Evolutionary conservation across 2,113 vertebrate species (phyloP), one percentile per base, ranked within the genome.

Genomic region (Plectropomus leopardus): DNA sequence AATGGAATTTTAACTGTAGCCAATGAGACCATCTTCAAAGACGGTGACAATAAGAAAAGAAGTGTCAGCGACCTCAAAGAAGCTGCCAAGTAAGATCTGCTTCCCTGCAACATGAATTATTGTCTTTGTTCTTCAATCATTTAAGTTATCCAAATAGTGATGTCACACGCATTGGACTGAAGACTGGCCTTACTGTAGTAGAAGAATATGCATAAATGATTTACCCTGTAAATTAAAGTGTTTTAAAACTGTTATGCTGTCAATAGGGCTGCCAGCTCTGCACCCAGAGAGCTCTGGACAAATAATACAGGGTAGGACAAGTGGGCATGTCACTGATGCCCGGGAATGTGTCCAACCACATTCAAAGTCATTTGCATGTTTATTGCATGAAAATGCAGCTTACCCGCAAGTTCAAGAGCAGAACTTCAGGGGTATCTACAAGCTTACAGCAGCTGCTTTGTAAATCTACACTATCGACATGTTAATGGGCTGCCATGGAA

Each of bases 1-100:
- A 97, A 97, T 55, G 97, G 97, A 58, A 94, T 94, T 48, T 90
- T 98, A 75, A 96, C 96, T 0, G 90, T 98, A 77, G 96, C 95
- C 89, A 97, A 96, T 89, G 94, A 94, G 91, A 96, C 96, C 8
- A 84, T 89, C 0, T 98, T 98, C 88, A 95, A 93, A 92, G 98
- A 98, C 26, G 97, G 96, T 40, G 84, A 59, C 48, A 97, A 97
- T 34, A 94, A 93, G 60, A 93, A 74, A 42, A 95, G 96, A 84
- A 98, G 93, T 45, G 95, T 96, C 51, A 82, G 86, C 5, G 97
- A 98, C 80, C 96, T 99, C 80, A 94, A 94, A 89, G 94, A 95
- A 68, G 97, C 97, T 76, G 96, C 96, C 72, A 96, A 96, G 98
- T 99, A 97, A 90, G 97, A 94, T 45, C 51, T 45, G 13, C 9